Conservation (phyloP, 2,797 vertebrate genomes). For the Atherinosoma microstoma region DNA sequence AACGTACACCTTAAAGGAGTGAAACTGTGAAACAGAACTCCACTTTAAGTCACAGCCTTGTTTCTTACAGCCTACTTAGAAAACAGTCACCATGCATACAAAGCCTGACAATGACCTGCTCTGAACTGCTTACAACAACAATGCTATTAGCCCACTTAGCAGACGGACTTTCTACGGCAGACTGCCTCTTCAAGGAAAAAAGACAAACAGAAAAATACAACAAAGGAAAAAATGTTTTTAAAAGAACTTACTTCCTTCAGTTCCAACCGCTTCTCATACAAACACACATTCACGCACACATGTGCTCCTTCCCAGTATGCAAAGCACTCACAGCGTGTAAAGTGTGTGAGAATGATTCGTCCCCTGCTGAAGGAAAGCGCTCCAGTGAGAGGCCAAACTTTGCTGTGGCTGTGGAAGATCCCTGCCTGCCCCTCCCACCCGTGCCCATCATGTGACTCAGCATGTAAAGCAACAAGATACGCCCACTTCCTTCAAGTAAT, state of each 20-base stretch:
- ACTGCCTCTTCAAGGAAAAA: constrained; percentile 17
- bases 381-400: constrained; percentile 82
- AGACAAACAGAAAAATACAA: constrained; percentile 8
- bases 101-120: neutral
- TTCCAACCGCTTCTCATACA: constrained; percentile 20
- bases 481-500: constrained; percentile 68
- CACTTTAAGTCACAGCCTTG: neutral
- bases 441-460: constrained; percentile 78
- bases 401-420: constrained; percentile 72
- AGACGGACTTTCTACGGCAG: constrained; percentile 33
- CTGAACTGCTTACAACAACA: constrained; percentile 15
- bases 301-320: constrained; percentile 34
- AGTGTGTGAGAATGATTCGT: constrained; percentile 52
- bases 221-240: neutral
- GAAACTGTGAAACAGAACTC: neutral
- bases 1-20: neutral
- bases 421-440: constrained; percentile 67
- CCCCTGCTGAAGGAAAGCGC: constrained; percentile 73
- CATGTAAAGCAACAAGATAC: constrained; percentile 56
- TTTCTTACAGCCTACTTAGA: constrained; percentile 8
- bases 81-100: neutral
- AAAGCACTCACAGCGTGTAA: constrained; percentile 76
- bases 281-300: constrained; percentile 21
- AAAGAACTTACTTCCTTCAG: constrained; percentile 15
- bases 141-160: constrained; percentile 2